Evolutionary conservation across 2,888 invertebrate genomes (phyloP).

Genomic region (Cistogaster globosa): DNA sequence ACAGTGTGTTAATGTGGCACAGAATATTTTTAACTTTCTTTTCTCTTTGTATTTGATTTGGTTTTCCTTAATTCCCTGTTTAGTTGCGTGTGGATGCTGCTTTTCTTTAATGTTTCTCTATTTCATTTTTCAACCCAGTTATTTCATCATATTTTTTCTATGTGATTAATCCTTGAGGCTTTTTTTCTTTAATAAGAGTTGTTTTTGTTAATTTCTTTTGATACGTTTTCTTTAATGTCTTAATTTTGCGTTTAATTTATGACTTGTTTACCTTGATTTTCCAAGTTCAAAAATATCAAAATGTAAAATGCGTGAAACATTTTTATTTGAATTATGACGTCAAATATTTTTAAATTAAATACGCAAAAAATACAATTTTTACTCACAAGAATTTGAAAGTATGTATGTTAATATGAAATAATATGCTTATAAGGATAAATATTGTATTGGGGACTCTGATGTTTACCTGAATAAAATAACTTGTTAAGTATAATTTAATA

Average conservation of each 20-base stretch:
- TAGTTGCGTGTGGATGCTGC: constrained; percentile 55
- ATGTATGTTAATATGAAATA: background rate
- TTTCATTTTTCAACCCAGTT: constrained; percentile 48
- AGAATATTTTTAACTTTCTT: constrained; percentile 30
- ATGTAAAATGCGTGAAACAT: constrained; percentile 13
- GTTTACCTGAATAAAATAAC: no score
- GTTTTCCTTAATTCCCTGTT: constrained; percentile 32
- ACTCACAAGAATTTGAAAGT: background rate
- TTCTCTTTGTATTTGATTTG: background rate
- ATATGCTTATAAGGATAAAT: background rate
- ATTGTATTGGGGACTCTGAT: no score
- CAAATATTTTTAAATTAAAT: constrained; percentile 22
- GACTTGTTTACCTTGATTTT: constrained; percentile 54
- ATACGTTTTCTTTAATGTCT: background rate
- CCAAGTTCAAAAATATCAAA: constrained; percentile 35
- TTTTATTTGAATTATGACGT: constrained; percentile 51
- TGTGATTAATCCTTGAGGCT: constrained; percentile 36
- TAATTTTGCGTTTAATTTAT: constrained; percentile 36
- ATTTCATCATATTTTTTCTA: constrained; percentile 34
- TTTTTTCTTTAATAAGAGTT: background rate
- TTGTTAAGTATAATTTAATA: no score
- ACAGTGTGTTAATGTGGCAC: constrained; percentile 30
- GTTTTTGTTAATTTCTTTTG: constrained; percentile 6
- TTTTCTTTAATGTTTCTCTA: background rate
- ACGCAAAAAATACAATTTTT: background rate